These are phyloP conservation scores for Callocephalon fimbriatum DNA, from an alignment of 2,113 vertebrate species.

Conservation along the genomic window DNA sequence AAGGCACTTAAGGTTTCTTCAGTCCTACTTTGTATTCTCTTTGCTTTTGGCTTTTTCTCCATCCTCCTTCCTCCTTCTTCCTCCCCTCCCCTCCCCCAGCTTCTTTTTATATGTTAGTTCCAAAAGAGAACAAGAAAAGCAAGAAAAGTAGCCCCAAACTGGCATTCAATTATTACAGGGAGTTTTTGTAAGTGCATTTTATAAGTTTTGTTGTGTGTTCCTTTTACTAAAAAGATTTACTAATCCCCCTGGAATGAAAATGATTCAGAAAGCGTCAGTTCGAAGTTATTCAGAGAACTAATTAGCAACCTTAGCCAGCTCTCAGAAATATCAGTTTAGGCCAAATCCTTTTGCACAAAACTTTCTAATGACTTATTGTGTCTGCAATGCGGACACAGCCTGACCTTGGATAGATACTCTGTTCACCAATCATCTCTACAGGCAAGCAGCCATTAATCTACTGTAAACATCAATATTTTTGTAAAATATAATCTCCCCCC, in stretches of 20 bases:
- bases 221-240: slow-evolving; percentile 8
- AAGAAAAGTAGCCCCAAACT: not conserved
- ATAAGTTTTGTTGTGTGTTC: not conserved
- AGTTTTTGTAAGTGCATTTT: slow-evolving; percentile 1
- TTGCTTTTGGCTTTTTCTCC: not conserved
- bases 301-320: slow-evolving; percentile 28
- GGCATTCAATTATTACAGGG: not conserved
- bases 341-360: slow-evolving; percentile 27
- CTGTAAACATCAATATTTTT: slow-evolving; percentile 76
- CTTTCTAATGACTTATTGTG: slow-evolving; percentile 28
- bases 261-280: not conserved
- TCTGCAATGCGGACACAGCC: slow-evolving; percentile 9
- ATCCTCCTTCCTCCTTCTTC: not conserved
- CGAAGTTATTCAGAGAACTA: slow-evolving; percentile 16
- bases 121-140: slow-evolving; percentile 22
- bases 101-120: not conserved
- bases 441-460: slow-evolving; percentile 74
- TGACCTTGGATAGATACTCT: slow-evolving; percentile 38
- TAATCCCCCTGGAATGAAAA: slow-evolving; percentile 42
- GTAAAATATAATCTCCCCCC: slow-evolving; percentile 58
- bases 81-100: not conserved
- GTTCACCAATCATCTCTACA: not conserved
- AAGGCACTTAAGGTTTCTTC: not conserved
- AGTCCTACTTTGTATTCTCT: not conserved
- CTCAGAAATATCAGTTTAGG: slow-evolving; percentile 33